These are phyloP conservation scores for Anarsia innoxiella DNA, from an alignment of 2,888 invertebrate genomes.

Conservation along the genomic window DNA sequence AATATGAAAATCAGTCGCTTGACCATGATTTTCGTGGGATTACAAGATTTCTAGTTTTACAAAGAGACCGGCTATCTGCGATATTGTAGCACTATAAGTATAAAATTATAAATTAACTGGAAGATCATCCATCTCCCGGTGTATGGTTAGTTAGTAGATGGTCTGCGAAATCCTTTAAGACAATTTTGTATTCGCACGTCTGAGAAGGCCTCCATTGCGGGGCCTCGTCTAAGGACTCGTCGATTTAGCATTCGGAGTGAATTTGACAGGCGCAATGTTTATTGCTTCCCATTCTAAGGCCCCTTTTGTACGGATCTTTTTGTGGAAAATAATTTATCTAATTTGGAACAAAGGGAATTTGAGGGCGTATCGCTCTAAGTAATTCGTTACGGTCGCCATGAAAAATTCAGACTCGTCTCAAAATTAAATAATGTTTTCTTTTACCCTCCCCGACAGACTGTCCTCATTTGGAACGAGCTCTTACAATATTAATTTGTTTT, in stretches of 20 bases:
- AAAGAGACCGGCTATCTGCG: no score
- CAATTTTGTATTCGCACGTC: no score
- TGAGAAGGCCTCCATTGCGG: conserved; percentile 19
- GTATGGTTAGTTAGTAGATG: no score
- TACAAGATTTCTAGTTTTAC: no score
- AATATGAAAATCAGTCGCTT: no score
- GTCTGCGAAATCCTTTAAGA: no score
- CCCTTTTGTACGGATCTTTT: conserved; percentile 54
- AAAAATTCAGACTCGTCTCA: conserved; percentile 16
- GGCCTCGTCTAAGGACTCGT: conserved; percentile 39
- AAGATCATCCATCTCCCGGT: no score
- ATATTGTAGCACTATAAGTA: no score
- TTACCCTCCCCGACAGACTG: conserved; percentile 3
- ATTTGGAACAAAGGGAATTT: conserved; percentile 61
- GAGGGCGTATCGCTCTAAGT: conserved; percentile 30
- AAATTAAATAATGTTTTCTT: conserved; percentile 24
- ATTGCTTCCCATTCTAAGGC: conserved; percentile 46
- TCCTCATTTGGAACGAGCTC: conserved; percentile 8
- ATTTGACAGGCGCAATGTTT: conserved; percentile 63
- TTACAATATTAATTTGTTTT: conserved; percentile 5
- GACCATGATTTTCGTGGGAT: no score
- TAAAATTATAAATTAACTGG: no score
- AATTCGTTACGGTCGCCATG: conserved; percentile 21
- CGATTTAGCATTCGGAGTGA: conserved; percentile 57
- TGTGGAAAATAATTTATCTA: conserved; percentile 62